A percentile compares a stretch with the other conserved stretches of the same genome.
phyloP scores from a whole-genome alignment of 2,113 vertebrate genomes.

The Coracopsis vasa region DNA sequence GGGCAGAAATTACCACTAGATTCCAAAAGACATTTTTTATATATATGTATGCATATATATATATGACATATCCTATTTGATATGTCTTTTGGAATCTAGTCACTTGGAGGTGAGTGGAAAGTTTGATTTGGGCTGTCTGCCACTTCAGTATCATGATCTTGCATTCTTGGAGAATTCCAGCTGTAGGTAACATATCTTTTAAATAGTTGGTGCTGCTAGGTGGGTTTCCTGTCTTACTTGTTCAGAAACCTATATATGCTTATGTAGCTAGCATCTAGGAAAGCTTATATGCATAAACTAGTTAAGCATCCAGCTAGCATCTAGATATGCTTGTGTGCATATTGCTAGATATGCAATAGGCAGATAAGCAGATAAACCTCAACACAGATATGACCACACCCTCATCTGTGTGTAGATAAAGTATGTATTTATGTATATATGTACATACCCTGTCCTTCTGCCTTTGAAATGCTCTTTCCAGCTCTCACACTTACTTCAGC shows the following conservation, averaged over 20 bases:
- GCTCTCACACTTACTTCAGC: background rate
- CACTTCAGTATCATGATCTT: background rate
- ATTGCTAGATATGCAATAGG: background rate
- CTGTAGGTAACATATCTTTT: background rate
- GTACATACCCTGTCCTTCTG: background rate
- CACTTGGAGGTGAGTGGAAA: background rate
- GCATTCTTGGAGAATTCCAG: background rate
- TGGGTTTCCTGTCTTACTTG: background rate
- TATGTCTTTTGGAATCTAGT: background rate
- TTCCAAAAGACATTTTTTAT: background rate
- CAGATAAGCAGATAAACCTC: background rate
- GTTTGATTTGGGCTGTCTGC: background rate
- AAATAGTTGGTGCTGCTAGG: background rate
- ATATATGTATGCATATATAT: background rate
- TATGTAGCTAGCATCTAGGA: background rate
- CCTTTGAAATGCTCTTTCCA: background rate
- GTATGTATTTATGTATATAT: background rate
- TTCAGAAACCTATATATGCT: background rate
- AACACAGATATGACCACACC: background rate
- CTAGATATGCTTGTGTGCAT: background rate
- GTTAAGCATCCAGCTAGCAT: background rate
- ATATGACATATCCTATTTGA: background rate
- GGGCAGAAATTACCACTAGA: background rate
- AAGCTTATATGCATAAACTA: background rate
- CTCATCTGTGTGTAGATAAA: background rate